phyloP scores from a whole-genome alignment of 2,797 vertebrate genomes.

The Malacoctenus gilli region DNA sequence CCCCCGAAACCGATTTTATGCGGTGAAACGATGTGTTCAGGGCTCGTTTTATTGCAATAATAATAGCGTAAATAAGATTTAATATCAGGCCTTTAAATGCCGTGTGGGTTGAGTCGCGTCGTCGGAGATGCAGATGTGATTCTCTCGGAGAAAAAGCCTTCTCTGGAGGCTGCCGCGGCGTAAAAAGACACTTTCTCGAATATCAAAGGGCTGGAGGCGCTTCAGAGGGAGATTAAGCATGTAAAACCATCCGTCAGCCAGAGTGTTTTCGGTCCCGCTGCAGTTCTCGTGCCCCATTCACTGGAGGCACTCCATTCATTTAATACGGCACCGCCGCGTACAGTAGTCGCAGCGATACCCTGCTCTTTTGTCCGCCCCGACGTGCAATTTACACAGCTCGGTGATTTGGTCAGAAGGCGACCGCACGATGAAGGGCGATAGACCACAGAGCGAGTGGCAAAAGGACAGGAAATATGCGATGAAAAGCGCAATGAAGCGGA shows the following conservation, averaged over 20 bases:
- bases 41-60: conserved; percentile 11
- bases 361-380: conserved; percentile 62
- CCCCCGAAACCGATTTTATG: conserved; percentile 17
- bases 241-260: conserved; percentile 26
- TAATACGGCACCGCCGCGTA: conserved; percentile 40
- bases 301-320: conserved; percentile 46
- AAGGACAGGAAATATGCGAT: conserved; percentile 74
- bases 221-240: conserved; percentile 61
- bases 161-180: conserved; percentile 48
- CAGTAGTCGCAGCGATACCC: conserved; percentile 63
- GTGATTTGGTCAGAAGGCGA: conserved; percentile 75
- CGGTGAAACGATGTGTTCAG: conserved; percentile 6
- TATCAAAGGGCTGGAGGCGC: conserved; percentile 58
- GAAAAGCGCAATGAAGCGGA: conserved; percentile 69
- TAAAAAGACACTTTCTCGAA: conserved; percentile 60
- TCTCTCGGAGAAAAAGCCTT: conserved; percentile 43
- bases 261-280: conserved; percentile 14
- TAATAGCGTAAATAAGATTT: background rate
- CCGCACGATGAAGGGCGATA: conserved; percentile 77
- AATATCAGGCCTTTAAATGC: conserved; percentile 2
- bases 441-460: conserved; percentile 77
- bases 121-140: conserved; percentile 9
- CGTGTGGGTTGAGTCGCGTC: background rate
- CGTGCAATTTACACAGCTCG: conserved; percentile 71
- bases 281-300: conserved; percentile 45